phyloP scores from a whole-genome alignment of 2,888 invertebrate genomes.

The Oxycera nigricornis region DNA sequence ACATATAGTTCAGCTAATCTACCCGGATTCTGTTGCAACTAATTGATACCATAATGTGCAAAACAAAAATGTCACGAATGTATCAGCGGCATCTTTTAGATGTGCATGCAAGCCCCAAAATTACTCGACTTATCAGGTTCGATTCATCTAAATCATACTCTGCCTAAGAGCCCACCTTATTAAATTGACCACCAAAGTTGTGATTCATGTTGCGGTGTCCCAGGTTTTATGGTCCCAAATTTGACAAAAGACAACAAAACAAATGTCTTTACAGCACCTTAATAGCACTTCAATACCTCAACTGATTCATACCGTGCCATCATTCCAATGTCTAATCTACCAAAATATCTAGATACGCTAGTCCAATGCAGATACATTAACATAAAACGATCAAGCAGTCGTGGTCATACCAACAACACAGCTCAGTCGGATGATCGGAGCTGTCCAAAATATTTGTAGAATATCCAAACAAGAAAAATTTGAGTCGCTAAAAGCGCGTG shows the following conservation, averaged over 20 bases:
- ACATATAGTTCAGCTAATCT: too few species aligned
- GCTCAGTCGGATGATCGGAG: background rate
- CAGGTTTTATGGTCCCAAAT: slow-evolving; percentile 22
- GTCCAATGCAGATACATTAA: background rate
- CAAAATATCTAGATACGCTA: slow-evolving; percentile 15
- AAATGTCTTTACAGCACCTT: slow-evolving; percentile 39
- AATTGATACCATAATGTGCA: background rate
- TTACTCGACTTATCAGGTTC: slow-evolving; percentile 5
- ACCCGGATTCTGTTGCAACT: background rate
- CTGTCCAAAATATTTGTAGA: slow-evolving; percentile 10
- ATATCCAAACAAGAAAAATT: slow-evolving; percentile 23
- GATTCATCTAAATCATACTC: slow-evolving; percentile 3
- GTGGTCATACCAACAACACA: background rate
- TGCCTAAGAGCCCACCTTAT: background rate
- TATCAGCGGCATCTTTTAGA: slow-evolving; percentile 4
- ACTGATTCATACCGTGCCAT: slow-evolving; percentile 35
- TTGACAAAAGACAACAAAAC: slow-evolving; percentile 33
- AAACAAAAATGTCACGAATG: too few species aligned
- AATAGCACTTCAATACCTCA: slow-evolving; percentile 34
- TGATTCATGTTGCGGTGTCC: background rate
- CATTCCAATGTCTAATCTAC: slow-evolving; percentile 27
- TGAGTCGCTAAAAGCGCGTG: slow-evolving; percentile 48
- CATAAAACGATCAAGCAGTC: background rate
- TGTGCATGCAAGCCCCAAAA: background rate
- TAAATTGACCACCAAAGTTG: slow-evolving; percentile 31